phyloP scores from a whole-genome alignment of 2,113 vertebrate species.

The Patagioenas fasciata region DNA sequence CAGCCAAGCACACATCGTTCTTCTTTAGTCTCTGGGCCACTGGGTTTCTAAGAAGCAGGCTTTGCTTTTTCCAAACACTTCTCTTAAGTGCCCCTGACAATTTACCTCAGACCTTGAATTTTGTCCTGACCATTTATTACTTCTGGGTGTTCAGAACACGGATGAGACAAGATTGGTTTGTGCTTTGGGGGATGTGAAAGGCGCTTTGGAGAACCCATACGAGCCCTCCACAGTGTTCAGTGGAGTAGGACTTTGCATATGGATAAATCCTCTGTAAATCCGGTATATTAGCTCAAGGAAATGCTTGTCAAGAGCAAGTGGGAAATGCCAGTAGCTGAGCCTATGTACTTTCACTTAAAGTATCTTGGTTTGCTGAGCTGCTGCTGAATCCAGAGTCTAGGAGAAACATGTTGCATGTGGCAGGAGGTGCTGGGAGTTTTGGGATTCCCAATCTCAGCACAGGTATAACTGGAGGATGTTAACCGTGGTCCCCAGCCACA shows the following conservation, averaged over 20 bases:
- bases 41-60: not conserved
- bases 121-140: not conserved
- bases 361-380: not conserved
- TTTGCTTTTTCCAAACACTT: not conserved
- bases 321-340: not conserved
- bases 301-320: not conserved
- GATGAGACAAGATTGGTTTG: not conserved
- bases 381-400: not conserved
- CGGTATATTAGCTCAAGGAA: not conserved
- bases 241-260: not conserved
- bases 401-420: not conserved
- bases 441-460: fast-evolving
- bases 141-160: not conserved
- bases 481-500: not conserved
- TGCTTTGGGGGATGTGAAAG: not conserved
- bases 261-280: not conserved
- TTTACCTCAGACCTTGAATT: not conserved
- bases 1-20: fast-evolving
- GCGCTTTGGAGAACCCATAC: not conserved
- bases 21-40: not conserved
- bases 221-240: not conserved
- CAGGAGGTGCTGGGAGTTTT: not conserved
- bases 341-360: not conserved
- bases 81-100: not conserved
- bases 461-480: not conserved